Conservation (phyloP, 2,113 vertebrate species). For the Toxotes jaculatrix region DNA sequence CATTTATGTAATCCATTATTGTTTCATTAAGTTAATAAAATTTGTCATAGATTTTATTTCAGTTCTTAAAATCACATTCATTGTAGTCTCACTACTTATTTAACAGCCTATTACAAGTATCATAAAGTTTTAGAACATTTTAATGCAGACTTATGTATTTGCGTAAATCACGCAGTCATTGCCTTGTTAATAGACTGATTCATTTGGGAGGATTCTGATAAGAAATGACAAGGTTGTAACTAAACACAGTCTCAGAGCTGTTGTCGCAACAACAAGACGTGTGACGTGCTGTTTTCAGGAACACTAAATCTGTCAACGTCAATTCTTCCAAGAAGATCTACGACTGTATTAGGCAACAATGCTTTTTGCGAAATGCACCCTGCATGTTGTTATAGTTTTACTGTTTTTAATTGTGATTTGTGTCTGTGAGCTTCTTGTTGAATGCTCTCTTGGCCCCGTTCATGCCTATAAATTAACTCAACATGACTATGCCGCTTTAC, state of each 20-base stretch:
- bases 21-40: neutral
- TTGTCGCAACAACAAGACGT: conserved; percentile 26
- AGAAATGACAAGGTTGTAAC: conserved; percentile 9
- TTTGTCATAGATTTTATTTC: neutral
- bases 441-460: conserved; percentile 47
- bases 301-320: conserved; percentile 60
- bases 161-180: neutral
- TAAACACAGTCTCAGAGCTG: conserved; percentile 23
- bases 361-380: conserved; percentile 48
- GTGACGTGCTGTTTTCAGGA: conserved; percentile 37
- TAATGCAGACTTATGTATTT: neutral
- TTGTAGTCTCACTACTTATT: neutral
- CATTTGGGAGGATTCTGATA: neutral
- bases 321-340: conserved; percentile 39
- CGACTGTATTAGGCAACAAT: conserved; percentile 45
- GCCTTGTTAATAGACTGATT: conserved; percentile 10
- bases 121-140: neutral
- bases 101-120: neutral
- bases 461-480: conserved; percentile 50
- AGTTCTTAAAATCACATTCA: neutral
- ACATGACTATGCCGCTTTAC: conserved; percentile 21
- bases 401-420: conserved; percentile 57
- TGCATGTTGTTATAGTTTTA: conserved; percentile 45
- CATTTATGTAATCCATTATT: neutral
- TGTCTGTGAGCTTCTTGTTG: conserved; percentile 52